A percentile compares a stretch with the other conserved stretches of the same genome.
Evolutionary conservation across 2,888 invertebrate genomes (phyloP).

Genomic region (Ennomos erosarius): DNA sequence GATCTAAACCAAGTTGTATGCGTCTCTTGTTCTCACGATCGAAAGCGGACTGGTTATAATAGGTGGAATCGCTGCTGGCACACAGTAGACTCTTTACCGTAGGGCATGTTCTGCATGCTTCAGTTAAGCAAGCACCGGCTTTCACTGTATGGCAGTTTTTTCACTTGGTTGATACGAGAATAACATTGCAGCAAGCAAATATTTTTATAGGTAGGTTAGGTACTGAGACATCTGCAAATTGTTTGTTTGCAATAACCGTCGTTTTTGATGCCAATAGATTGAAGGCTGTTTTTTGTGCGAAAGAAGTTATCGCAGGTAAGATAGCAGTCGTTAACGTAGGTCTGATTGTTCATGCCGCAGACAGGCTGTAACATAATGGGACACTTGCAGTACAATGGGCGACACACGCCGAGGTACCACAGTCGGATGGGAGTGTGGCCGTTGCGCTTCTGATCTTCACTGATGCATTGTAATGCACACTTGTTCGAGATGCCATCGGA

Average conservation of each 20-base stretch:
- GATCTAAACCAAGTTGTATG: slow-evolving; percentile 32
- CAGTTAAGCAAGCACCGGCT: slow-evolving; percentile 44
- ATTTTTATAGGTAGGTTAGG: slow-evolving; percentile 53
- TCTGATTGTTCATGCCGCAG: slow-evolving; percentile 88
- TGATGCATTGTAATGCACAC: slow-evolving; percentile 46
- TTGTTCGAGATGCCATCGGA: slow-evolving; percentile 47
- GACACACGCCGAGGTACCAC: slow-evolving; percentile 42
- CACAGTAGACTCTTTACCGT: slow-evolving; percentile 40
- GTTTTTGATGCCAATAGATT: slow-evolving; percentile 10
- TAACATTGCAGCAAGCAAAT: slow-evolving; percentile 51
- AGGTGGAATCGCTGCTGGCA: slow-evolving; percentile 50
- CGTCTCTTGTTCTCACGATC: slow-evolving; percentile 47
- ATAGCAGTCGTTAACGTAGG: slow-evolving; percentile 87
- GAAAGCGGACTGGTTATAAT: slow-evolving; percentile 49
- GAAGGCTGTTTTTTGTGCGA: slow-evolving; percentile 22
- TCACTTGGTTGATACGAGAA: slow-evolving; percentile 29
- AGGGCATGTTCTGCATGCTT: slow-evolving; percentile 35
- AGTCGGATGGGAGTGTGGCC: slow-evolving; percentile 22
- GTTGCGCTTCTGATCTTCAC: slow-evolving; percentile 23
- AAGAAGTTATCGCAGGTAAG: slow-evolving; percentile 74
- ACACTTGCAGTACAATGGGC: slow-evolving; percentile 36
- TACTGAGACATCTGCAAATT: slow-evolving; percentile 36
- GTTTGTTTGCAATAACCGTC: slow-evolving; percentile 35
- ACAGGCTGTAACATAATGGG: slow-evolving; percentile 64
- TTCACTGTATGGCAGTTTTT: slow-evolving; percentile 26